Evolutionary conservation across 2,888 invertebrate genomes (phyloP).

Genomic region (Oithona nana): DNA sequence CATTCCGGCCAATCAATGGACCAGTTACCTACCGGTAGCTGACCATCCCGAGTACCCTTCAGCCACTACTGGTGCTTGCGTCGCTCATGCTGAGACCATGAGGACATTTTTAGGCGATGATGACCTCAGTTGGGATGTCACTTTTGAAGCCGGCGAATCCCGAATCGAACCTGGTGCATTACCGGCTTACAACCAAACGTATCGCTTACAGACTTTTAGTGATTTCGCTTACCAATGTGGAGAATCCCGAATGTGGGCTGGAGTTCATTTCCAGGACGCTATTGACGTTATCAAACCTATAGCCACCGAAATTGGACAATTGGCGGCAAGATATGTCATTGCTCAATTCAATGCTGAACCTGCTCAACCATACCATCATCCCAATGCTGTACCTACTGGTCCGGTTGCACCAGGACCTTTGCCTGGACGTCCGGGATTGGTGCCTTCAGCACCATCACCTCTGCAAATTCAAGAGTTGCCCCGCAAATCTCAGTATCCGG

Average conservation of each 20-base stretch:
- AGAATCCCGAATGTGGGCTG: background rate
- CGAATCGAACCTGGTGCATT: background rate
- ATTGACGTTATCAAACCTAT: background rate
- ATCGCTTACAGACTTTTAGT: background rate
- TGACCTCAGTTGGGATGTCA: background rate
- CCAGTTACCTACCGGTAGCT: background rate
- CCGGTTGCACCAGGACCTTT: too few relatives aligned
- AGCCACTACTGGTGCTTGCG: background rate
- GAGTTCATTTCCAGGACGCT: background rate
- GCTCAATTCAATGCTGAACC: background rate
- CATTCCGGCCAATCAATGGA: background rate
- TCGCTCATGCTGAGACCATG: background rate
- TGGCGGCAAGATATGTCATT: background rate
- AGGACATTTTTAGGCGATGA: background rate
- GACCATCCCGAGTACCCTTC: background rate
- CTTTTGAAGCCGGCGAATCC: background rate
- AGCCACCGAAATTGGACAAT: background rate
- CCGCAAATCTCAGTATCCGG: too few relatives aligned
- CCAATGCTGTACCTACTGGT: too few relatives aligned
- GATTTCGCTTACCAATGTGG: background rate
- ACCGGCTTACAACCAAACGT: background rate
- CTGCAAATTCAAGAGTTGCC: background rate
- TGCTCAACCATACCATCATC: too few relatives aligned
- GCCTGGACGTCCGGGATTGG: too few relatives aligned
- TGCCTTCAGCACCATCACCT: too few relatives aligned